These are phyloP conservation scores for Platysteira castanea DNA, from an alignment of 2,113 vertebrate species.

Conservation along the genomic window DNA sequence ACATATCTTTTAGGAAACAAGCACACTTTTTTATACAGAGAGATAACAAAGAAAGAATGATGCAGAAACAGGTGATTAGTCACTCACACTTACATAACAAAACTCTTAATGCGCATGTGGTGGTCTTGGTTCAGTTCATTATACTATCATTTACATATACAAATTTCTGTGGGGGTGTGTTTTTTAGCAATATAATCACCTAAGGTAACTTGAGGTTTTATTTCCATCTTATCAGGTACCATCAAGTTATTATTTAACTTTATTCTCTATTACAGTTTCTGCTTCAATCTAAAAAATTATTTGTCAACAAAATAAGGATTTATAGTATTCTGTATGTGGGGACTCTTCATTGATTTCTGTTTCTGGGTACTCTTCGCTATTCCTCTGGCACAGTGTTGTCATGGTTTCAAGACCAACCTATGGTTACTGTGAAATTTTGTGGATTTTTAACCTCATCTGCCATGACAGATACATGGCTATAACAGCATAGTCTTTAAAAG, in stretches of 20 bases:
- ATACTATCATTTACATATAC: neutral
- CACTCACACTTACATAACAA: neutral
- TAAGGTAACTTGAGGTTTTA: neutral
- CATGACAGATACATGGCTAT: neutral
- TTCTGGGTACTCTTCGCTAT: neutral
- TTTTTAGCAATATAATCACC: neutral
- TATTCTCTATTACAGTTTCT: neutral
- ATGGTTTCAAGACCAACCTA: neutral
- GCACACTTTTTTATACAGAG: neutral
- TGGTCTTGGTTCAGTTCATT: neutral
- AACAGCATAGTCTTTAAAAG: neutral
- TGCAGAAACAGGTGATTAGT: neutral
- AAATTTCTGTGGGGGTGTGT: neutral
- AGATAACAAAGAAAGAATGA: neutral
- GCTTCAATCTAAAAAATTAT: neutral
- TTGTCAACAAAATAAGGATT: neutral
- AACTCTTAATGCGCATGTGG: neutral
- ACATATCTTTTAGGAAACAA: neutral
- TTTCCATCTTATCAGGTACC: neutral
- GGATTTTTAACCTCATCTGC: neutral
- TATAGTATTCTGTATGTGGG: neutral
- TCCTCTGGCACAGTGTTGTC: neutral
- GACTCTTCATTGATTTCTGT: neutral
- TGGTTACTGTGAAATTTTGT: neutral
- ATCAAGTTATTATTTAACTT: neutral